A percentile compares a stretch with the other conserved stretches of the same genome.
These are phyloP conservation scores for Sciurus vulgaris DNA, from an alignment of 2,797 vertebrate species.

Conservation along the genomic window DNA sequence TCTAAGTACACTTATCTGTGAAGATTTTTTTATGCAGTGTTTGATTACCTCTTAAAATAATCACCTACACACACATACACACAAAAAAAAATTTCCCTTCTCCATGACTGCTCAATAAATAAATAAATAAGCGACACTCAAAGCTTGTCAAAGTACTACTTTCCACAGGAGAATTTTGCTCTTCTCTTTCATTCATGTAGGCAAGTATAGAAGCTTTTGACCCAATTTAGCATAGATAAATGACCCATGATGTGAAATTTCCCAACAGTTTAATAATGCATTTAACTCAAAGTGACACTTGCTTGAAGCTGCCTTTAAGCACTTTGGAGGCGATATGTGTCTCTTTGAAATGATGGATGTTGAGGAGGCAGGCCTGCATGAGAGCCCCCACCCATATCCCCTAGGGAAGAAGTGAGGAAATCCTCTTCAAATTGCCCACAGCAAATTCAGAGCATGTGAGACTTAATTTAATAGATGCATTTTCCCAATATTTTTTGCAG, in stretches of 20 bases:
- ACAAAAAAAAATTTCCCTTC: constrained; percentile 3
- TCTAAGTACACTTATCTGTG: constrained; percentile 21
- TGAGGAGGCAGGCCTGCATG: constrained; percentile 84
- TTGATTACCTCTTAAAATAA: constrained; percentile 37
- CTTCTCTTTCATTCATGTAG: constrained; percentile 89
- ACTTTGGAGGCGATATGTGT: constrained; percentile 89
- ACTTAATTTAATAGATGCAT: constrained; percentile 86
- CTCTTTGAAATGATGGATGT: constrained; percentile 91
- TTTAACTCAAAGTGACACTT: constrained; percentile 98
- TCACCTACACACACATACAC: too few relatives aligned
- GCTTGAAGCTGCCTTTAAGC: constrained; percentile 95
- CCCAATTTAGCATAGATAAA: constrained; percentile 92
- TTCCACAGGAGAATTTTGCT: constrained; percentile 87
- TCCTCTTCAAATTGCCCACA: constrained; percentile 86
- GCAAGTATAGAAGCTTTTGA: constrained; percentile 90
- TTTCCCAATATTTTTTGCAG: constrained; percentile 81
- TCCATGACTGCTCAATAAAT: constrained; percentile 74
- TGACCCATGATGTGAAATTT: constrained; percentile 91
- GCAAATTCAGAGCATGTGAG: constrained; percentile 85
- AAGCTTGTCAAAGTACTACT: constrained; percentile 83
- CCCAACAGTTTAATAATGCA: constrained; percentile 92
- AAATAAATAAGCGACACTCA: constrained; percentile 84
- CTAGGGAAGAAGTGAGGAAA: constrained; percentile 85
- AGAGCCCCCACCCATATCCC: constrained; percentile 82
- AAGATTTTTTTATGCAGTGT: background rate